Evolutionary conservation across 2,113 vertebrate species (phyloP).

Genomic region (Taurulus bubalis): DNA sequence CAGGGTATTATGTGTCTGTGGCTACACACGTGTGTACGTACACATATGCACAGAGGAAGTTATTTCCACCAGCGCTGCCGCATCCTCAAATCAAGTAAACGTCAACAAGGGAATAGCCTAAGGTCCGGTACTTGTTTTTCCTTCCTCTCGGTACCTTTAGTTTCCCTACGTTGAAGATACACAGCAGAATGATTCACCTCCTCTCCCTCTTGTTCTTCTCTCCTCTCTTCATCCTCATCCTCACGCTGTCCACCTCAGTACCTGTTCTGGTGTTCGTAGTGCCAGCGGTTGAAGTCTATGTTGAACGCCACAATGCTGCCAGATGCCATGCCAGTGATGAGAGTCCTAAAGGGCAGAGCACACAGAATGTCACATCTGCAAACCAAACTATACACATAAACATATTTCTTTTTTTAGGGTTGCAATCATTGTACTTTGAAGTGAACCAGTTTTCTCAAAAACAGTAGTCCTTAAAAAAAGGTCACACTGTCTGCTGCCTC

Average conservation of each 20-base stretch:
- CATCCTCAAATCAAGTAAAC: slow-evolving; percentile 59
- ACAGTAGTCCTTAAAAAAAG: not conserved
- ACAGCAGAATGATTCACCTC: slow-evolving; percentile 55
- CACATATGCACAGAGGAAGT: slow-evolving; percentile 62
- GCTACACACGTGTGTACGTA: slow-evolving; percentile 42
- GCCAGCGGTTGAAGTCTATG: slow-evolving; percentile 99
- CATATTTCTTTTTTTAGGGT: not conserved
- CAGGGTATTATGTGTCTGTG: slow-evolving; percentile 69
- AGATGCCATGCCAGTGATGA: slow-evolving; percentile 99
- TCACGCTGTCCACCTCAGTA: slow-evolving; percentile 89
- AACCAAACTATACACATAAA: not conserved
- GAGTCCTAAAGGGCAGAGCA: slow-evolving; percentile 86
- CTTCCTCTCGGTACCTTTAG: slow-evolving; percentile 59
- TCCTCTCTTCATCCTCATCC: slow-evolving; percentile 44
- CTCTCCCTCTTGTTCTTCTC: slow-evolving; percentile 39
- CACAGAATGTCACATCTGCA: not conserved
- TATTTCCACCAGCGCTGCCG: slow-evolving; percentile 51
- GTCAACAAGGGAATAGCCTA: slow-evolving; percentile 57
- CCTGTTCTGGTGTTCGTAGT: slow-evolving; percentile 99
- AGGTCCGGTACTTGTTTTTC: slow-evolving; percentile 57
- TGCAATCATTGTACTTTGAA: not conserved
- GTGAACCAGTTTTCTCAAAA: slow-evolving; percentile 12
- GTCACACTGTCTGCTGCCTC: not conserved
- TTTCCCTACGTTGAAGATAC: slow-evolving; percentile 57
- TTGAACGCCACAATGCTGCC: slow-evolving; percentile 99